phyloP scores from a whole-genome alignment of 2,888 invertebrate genomes.

The Sarcophaga subvicina region DNA sequence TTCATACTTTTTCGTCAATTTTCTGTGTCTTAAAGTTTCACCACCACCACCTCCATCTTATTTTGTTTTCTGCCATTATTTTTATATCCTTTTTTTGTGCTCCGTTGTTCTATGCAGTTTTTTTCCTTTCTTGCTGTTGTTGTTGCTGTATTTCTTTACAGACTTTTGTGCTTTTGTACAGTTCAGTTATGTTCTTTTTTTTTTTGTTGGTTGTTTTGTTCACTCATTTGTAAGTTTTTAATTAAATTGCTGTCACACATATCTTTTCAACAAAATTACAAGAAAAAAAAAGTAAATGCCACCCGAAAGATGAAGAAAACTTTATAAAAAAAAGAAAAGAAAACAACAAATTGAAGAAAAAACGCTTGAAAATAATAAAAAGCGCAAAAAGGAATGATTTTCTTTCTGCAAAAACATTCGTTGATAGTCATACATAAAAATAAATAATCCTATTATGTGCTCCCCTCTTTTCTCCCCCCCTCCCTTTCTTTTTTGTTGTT shows the following conservation, averaged over 20 bases:
- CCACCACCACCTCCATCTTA: neutral
- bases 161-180: constrained; percentile 40
- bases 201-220: constrained; percentile 64
- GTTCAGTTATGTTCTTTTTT: constrained; percentile 34
- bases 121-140: neutral
- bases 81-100: neutral
- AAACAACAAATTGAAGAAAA: constrained; percentile 32
- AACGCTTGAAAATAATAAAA: constrained; percentile 31
- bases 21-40: constrained; percentile 32
- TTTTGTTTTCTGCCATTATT: neutral
- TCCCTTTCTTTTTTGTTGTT: neutral
- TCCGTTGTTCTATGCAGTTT: constrained; percentile 19
- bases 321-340: neutral
- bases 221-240: constrained; percentile 72
- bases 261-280: constrained; percentile 52
- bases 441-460: constrained; percentile 63
- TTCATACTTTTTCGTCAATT: constrained; percentile 41
- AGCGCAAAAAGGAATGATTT: neutral
- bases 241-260: constrained; percentile 72
- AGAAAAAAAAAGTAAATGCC: constrained; percentile 10
- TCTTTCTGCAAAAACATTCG: neutral
- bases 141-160: constrained; percentile 24
- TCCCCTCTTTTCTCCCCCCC: constrained; percentile 22
- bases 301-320: no score
- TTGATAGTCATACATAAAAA: constrained; percentile 23